Base-by-base conservation (phyloP, 53 echinoderm and acorn worm genomes). In the Zoroaster sp. region DNA sequence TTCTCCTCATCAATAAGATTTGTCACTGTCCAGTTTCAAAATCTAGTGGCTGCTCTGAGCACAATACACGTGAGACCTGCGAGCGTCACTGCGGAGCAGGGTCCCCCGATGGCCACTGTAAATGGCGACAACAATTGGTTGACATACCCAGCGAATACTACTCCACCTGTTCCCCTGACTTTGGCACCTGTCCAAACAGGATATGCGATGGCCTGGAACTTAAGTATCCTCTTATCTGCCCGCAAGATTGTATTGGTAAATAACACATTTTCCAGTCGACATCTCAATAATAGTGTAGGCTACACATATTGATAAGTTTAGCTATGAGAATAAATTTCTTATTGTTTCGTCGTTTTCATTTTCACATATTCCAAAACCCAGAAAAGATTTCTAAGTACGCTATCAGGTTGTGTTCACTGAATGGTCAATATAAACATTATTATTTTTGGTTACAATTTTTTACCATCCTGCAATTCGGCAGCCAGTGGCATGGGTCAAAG, bases 241-340 rank as follows among this genome's bases (percentile, higher is more conserved):
- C 87, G n/a, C 95, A 93, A 49, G 95, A 95, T 40, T 95, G 95
- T 71, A 88, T 88, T 17, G 87, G 93, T 93, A 73, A 74, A 14
- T 44, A 54, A 51, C 12, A 75, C 30, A 3, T 18, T 2, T 35
- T 17, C 4, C 5, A 32, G 17, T 32, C 32, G n/a, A 14, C 18
- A 4, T 6, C 14, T 6, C 7, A 31, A 6, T 8, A 72, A 35
- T 20, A 23, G 25, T 63, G 15, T 63, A n/a, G 5, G 5, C 4
- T 0, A n/a, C 8, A 23, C 5, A 63, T 44, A 12, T 7, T 44
- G 45, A 7, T 7, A 0, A 12, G 8, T 0, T 7, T 44, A 44
- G 8, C 45, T 12, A 44, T 7, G 12, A 0, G 45, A n/a, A n/a
- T n/a, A n/a, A n/a, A n/a, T n/a, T n/a, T n/a, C n/a, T n/a, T n/a